phyloP scores from a whole-genome alignment of 2,888 invertebrate genomes.

The Diploptera punctata region DNA sequence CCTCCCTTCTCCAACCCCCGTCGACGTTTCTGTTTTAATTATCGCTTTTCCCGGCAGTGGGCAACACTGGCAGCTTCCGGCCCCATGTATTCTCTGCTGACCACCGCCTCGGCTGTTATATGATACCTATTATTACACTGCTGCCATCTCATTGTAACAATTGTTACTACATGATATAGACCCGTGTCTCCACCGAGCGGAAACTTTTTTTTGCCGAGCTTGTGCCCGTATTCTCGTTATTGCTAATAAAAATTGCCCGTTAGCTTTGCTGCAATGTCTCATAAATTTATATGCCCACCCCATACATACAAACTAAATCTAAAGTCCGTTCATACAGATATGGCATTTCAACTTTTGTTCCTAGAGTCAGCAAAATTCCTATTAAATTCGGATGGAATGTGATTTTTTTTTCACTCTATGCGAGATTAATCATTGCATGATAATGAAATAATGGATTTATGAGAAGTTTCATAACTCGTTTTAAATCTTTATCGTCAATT shows the following conservation, averaged over 20 bases:
- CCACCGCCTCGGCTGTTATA: slow-evolving; percentile 32
- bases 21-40: slow-evolving; percentile 30
- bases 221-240: slow-evolving; percentile 38
- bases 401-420: too few relatives aligned
- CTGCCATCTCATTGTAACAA: slow-evolving; percentile 36
- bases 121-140: slow-evolving; percentile 33
- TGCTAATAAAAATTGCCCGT: slow-evolving; percentile 41
- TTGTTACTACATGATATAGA: slow-evolving; percentile 38
- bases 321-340: too few relatives aligned
- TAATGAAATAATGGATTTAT: too few relatives aligned
- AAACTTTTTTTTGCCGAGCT: slow-evolving; percentile 14
- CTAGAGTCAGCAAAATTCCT: too few relatives aligned
- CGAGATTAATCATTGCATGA: too few relatives aligned
- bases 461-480: too few relatives aligned
- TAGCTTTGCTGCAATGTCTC: slow-evolving; percentile 38
- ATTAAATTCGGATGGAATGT: too few relatives aligned
- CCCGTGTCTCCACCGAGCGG: slow-evolving; percentile 19
- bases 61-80: slow-evolving; percentile 34
- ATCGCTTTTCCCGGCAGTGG: slow-evolving; percentile 33
- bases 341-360: too few relatives aligned
- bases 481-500: too few relatives aligned
- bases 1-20: not conserved
- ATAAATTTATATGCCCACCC: slow-evolving; percentile 22
- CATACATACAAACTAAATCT: too few relatives aligned
- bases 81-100: slow-evolving; percentile 21